phyloP scores from a whole-genome alignment of 2,888 invertebrate species.

The Tridacna gigas region DNA sequence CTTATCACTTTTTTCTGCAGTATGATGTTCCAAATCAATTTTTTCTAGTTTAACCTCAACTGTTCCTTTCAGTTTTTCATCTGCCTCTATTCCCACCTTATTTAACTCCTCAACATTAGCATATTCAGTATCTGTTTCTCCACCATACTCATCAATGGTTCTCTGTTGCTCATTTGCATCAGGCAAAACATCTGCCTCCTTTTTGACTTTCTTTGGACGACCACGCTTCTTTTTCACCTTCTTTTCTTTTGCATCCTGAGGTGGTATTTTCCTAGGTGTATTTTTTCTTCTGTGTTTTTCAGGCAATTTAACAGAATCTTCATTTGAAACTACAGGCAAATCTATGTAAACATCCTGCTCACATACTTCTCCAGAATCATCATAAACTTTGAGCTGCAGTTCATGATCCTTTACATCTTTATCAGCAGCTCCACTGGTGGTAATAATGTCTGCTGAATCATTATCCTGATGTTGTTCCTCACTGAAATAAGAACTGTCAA shows the following conservation, averaged over 20 bases:
- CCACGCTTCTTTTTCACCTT: conserved; percentile 30
- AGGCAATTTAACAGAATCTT: background rate
- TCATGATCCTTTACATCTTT: background rate
- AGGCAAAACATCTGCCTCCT: background rate
- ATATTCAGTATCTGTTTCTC: background rate
- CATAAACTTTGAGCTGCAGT: background rate
- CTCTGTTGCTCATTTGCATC: background rate
- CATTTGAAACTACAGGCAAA: background rate
- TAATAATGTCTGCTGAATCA: background rate
- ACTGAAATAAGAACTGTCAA: conserved; percentile 42
- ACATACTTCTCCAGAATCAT: background rate
- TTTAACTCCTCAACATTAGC: background rate
- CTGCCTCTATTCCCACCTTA: background rate
- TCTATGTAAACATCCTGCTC: background rate
- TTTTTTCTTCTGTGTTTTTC: conserved; percentile 48
- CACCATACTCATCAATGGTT: background rate
- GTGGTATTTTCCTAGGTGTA: conserved; percentile 38
- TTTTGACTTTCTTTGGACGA: conserved; percentile 33
- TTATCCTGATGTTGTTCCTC: background rate
- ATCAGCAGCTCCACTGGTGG: background rate
- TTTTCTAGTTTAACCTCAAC: background rate
- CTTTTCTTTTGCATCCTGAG: conserved; percentile 4
- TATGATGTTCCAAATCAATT: background rate
- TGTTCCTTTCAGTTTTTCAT: background rate
- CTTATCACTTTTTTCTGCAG: background rate